Evolutionary conservation across 1,140 invertebrate species (phyloP).

Genomic region (Aphaenogaster floridana): DNA sequence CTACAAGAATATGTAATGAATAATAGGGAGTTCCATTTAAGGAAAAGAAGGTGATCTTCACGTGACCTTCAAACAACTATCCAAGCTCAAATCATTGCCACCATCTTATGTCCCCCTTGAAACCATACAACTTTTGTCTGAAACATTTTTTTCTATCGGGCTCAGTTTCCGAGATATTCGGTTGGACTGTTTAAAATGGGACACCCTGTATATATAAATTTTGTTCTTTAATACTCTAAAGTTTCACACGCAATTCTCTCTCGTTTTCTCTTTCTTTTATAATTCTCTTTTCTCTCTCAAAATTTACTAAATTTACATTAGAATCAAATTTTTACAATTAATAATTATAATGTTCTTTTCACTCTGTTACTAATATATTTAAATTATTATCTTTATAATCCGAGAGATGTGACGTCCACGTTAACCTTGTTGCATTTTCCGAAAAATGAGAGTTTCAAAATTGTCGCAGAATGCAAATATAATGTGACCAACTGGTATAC

Average conservation of each 20-base stretch:
- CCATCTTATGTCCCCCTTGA: too few relatives aligned
- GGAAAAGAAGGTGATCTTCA: too few relatives aligned
- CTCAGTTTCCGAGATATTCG: too few relatives aligned
- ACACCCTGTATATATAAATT: background rate
- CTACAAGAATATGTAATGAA: too few relatives aligned
- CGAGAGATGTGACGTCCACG: background rate
- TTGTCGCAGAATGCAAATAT: constrained; percentile 5
- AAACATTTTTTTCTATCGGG: too few relatives aligned
- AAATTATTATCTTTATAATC: background rate
- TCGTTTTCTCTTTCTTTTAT: background rate
- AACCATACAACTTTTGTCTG: too few relatives aligned
- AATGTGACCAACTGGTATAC: background rate
- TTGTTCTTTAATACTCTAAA: background rate
- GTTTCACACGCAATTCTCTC: background rate
- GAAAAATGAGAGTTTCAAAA: background rate
- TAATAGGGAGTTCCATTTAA: too few relatives aligned
- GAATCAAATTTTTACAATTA: background rate
- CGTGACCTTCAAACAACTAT: too few relatives aligned
- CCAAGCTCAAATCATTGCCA: too few relatives aligned
- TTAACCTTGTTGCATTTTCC: background rate
- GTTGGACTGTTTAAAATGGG: too few relatives aligned
- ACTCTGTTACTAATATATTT: background rate
- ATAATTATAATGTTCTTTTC: background rate
- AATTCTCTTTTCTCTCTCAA: background rate
- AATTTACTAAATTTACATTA: constrained; percentile 9